Conservation (phyloP, 1,140 invertebrate genomes). For the Anagrus nilaparvatae region DNA sequence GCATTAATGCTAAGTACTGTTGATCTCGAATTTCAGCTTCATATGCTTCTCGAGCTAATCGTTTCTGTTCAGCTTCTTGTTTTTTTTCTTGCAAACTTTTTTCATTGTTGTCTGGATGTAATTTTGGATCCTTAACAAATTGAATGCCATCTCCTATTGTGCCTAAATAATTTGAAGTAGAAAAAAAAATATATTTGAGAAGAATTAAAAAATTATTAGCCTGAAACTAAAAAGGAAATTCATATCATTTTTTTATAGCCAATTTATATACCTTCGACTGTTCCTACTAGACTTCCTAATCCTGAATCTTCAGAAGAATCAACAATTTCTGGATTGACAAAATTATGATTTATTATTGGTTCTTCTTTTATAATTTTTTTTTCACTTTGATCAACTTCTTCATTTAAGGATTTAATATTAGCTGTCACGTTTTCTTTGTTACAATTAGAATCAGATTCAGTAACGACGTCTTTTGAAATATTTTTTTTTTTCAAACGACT, state of each 20-base stretch:
- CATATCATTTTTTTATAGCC: neutral
- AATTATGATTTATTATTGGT: too few relatives aligned
- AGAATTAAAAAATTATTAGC: neutral
- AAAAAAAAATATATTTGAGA: neutral
- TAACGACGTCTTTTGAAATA: too few relatives aligned
- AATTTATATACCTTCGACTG: neutral
- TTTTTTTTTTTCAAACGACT: too few relatives aligned
- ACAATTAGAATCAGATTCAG: too few relatives aligned
- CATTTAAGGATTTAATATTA: too few relatives aligned
- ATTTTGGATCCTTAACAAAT: constrained; percentile 8
- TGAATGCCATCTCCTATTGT: constrained; percentile 4
- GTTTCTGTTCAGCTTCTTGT: constrained; percentile 8
- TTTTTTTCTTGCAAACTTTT: neutral
- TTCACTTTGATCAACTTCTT: too few relatives aligned
- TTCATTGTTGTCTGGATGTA: neutral
- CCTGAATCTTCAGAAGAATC: constrained; percentile 1
- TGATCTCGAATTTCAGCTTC: constrained; percentile 23
- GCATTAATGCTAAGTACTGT: constrained; percentile 32
- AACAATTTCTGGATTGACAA: neutral
- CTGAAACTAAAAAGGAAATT: neutral
- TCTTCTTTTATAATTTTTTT: too few relatives aligned
- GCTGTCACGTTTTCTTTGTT: too few relatives aligned
- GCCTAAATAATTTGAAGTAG: neutral
- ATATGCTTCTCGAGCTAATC: constrained; percentile 19
- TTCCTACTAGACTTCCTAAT: neutral